Percentiles rank a stretch among this genome's conserved stretches.
Conservation (phyloP, 2,797 vertebrate species). For the Chromobotia macracanthus region DNA sequence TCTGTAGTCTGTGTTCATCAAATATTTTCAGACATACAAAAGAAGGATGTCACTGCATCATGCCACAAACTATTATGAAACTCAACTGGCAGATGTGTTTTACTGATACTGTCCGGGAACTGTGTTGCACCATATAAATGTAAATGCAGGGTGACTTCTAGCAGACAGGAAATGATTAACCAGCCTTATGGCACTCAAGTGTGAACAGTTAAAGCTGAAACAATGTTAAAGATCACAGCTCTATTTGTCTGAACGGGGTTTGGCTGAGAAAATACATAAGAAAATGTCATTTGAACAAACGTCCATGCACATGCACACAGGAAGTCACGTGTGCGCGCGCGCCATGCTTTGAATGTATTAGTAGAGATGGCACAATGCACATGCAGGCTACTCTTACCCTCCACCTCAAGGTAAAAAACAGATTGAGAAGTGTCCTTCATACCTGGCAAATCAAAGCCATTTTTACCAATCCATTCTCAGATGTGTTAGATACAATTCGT, state of each 20-base stretch:
- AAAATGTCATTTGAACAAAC: background rate
- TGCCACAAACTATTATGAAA: background rate
- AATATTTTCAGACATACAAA: no score
- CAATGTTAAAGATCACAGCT: conserved; percentile 28
- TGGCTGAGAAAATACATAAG: background rate
- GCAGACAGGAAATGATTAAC: conserved; percentile 50
- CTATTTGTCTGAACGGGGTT: conserved; percentile 3
- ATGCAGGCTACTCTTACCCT: conserved; percentile 60
- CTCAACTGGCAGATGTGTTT: background rate
- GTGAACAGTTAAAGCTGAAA: conserved; percentile 20
- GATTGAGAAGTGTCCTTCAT: conserved; percentile 60
- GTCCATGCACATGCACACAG: conserved; percentile 22
- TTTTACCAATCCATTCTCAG: conserved; percentile 43
- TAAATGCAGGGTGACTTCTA: background rate
- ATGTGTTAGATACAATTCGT: background rate
- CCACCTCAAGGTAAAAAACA: conserved; percentile 65
- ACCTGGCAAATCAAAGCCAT: conserved; percentile 62
- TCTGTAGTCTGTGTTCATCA: no score
- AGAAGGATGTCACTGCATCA: no score
- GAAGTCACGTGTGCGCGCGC: background rate
- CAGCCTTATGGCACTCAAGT: conserved; percentile 13
- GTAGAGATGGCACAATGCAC: conserved; percentile 7
- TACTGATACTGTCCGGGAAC: background rate
- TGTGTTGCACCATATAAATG: background rate
- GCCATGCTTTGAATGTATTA: background rate